These are phyloP conservation scores for Falco novaeseelandiae DNA, from an alignment of 2,797 vertebrate genomes.

Conservation along the genomic window DNA sequence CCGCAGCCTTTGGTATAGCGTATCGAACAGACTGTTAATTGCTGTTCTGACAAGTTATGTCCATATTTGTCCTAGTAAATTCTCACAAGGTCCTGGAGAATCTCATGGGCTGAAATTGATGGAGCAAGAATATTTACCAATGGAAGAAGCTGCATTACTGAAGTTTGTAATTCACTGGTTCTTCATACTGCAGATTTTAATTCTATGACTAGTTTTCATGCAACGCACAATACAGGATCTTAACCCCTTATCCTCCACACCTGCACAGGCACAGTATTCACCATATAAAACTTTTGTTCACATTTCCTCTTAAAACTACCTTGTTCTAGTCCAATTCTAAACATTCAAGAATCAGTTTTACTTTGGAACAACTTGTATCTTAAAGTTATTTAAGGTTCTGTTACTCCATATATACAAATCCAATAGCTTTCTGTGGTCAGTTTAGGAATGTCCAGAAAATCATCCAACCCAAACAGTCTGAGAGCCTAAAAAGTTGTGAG, in stretches of 20 bases:
- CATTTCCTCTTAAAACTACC: background rate
- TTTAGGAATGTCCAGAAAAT: background rate
- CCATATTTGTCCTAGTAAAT: background rate
- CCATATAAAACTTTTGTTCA: background rate
- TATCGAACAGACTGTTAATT: background rate
- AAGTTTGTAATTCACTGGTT: background rate
- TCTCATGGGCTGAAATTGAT: background rate
- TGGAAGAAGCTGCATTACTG: background rate
- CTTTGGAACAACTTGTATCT: background rate
- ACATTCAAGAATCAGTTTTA: background rate
- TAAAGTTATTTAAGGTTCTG: background rate
- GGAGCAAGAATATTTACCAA: background rate
- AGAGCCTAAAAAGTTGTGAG: background rate
- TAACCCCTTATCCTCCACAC: background rate
- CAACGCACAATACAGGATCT: background rate
- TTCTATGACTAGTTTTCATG: background rate
- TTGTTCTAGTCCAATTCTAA: background rate
- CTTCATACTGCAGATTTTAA: background rate
- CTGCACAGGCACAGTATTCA: background rate
- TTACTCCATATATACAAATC: background rate
- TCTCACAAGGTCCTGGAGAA: background rate
- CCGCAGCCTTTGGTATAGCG: background rate
- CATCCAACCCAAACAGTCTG: slow-evolving; percentile 18
- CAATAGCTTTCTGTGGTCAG: background rate
- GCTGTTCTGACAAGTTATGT: background rate